Evolutionary conservation across 2,113 vertebrate species (phyloP).

Genomic region (Octodon degus): DNA sequence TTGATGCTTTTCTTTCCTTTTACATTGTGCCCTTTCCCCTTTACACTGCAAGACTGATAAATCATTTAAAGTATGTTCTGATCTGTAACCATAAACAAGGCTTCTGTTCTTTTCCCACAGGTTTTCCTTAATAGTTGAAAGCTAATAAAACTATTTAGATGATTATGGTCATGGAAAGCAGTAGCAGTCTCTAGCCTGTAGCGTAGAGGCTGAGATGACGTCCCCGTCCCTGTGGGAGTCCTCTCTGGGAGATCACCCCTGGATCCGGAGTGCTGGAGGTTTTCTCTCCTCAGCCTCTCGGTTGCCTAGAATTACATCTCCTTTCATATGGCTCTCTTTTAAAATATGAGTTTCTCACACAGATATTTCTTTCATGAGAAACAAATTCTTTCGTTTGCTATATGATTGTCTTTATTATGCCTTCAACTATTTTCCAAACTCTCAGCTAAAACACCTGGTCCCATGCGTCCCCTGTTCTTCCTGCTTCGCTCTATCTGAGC

Average conservation of each 20-base stretch:
- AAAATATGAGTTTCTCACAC: neutral
- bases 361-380: neutral
- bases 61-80: neutral
- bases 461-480: fast-evolving
- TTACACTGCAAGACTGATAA: neutral
- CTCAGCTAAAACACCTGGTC: neutral
- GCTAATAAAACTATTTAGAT: constrained; percentile 49
- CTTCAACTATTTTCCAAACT: neutral
- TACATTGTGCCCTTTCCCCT: neutral
- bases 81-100: constrained; percentile 3
- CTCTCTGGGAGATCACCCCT: neutral
- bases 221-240: constrained; percentile 18
- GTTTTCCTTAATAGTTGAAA: constrained; percentile 50
- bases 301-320: constrained; percentile 14
- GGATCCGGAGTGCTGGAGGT: constrained; percentile 16
- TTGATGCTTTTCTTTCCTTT: neutral
- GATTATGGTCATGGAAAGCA: constrained; percentile 1
- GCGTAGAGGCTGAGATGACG: neutral
- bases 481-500: neutral
- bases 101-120: neutral
- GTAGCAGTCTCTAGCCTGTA: neutral
- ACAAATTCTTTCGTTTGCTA: neutral
- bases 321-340: neutral
- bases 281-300: neutral
- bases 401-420: neutral